These are phyloP conservation scores for Scaptomyza montana DNA, from an alignment of 1,140 invertebrate genomes.

Conservation along the genomic window DNA sequence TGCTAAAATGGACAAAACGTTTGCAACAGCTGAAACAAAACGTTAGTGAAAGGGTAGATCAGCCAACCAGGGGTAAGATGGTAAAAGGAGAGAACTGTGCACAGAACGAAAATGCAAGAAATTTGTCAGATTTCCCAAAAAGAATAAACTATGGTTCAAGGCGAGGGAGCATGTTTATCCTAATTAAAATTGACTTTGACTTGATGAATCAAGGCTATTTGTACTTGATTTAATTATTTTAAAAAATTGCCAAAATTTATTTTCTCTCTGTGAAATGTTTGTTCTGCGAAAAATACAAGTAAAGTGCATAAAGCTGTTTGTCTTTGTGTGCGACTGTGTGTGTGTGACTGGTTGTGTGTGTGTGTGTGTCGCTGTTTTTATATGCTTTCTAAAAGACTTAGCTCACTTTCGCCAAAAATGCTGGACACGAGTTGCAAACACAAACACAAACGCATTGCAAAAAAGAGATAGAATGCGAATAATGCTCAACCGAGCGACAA, in stretches of 20 bases:
- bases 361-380: conserved; percentile 57
- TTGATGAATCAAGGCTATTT: too few relatives aligned
- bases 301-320: conserved; percentile 72
- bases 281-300: conserved; percentile 25
- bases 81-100: too few relatives aligned
- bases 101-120: too few relatives aligned
- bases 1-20: not conserved
- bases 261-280: too few relatives aligned
- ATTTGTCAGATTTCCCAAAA: too few relatives aligned
- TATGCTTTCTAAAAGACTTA: conserved; percentile 80
- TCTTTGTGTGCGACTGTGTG: conserved; percentile 27
- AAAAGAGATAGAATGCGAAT: not conserved
- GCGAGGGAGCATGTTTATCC: too few relatives aligned
- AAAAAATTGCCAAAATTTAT: too few relatives aligned
- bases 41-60: conserved; percentile 8
- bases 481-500: conserved; percentile 38
- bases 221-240: too few relatives aligned
- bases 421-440: conserved; percentile 53
- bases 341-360: conserved; percentile 28
- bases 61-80: not conserved
- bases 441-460: conserved; percentile 5
- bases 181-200: too few relatives aligned
- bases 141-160: too few relatives aligned
- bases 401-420: conserved; percentile 54
- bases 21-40: conserved; percentile 15